Evolutionary conservation across 2,888 invertebrate species (phyloP).

Genomic region (Drosophila suboccidentalis): DNA sequence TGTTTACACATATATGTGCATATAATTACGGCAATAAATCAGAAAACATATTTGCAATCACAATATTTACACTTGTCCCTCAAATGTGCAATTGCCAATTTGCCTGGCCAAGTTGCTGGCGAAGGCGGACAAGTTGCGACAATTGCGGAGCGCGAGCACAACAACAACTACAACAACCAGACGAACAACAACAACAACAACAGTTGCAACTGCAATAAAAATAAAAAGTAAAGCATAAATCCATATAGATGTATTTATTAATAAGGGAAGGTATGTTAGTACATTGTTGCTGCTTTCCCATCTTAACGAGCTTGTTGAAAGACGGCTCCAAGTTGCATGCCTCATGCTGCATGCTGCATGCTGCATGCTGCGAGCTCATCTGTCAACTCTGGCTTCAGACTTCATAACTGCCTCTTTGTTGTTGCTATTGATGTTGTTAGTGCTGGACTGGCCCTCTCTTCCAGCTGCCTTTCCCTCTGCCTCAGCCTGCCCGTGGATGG

Average conservation of each 20-base stretch:
- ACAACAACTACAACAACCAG: not conserved
- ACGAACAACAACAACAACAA: constrained; percentile 1
- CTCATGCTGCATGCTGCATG: constrained; percentile 26
- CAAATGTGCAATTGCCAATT: constrained; percentile 48
- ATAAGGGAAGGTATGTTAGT: constrained; percentile 22
- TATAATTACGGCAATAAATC: constrained; percentile 80
- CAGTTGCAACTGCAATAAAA: constrained; percentile 9
- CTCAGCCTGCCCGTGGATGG: constrained; percentile 18
- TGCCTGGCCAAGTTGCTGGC: constrained; percentile 30
- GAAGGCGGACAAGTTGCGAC: constrained; percentile 52
- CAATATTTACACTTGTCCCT: constrained; percentile 76
- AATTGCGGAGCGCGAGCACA: constrained; percentile 23
- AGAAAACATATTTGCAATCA: constrained; percentile 70
- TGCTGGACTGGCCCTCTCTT: constrained; percentile 14
- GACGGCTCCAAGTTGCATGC: constrained; percentile 37
- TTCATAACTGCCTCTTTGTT: constrained; percentile 43
- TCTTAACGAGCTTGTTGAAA: constrained; percentile 71
- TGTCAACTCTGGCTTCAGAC: constrained; percentile 51
- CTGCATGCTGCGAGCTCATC: constrained; percentile 53
- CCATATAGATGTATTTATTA: constrained; percentile 22
- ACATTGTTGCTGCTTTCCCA: constrained; percentile 19
- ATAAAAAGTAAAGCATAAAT: not conserved
- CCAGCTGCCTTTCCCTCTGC: not conserved
- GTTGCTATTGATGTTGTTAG: not conserved
- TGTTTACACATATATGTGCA: constrained; percentile 40